A percentile compares a stretch with the other conserved stretches of the same genome.
These are phyloP conservation scores for Forbesichthys agassizii DNA, from an alignment of 2,113 vertebrate species.

Conservation along the genomic window DNA sequence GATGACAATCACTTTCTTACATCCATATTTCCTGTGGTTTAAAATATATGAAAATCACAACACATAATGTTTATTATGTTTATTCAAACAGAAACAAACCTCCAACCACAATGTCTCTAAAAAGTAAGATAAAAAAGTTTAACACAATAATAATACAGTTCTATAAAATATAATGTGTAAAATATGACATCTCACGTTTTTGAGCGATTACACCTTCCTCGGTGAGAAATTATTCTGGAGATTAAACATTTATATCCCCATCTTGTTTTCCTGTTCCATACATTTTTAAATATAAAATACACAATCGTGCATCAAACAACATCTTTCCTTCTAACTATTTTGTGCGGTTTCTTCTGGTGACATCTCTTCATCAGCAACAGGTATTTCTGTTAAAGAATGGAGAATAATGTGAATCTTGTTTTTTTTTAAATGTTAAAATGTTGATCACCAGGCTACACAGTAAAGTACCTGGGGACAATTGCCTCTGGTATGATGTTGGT, in stretches of 20 bases:
- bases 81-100: background rate
- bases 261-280: background rate
- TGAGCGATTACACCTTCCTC: background rate
- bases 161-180: background rate
- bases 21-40: background rate
- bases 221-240: background rate
- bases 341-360: slow-evolving; percentile 30
- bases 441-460: background rate
- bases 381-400: slow-evolving; percentile 12
- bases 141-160: slow-evolving; percentile 19
- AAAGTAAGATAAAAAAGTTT: slow-evolving; percentile 16
- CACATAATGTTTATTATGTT: too few relatives aligned
- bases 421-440: background rate
- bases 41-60: slow-evolving; percentile 32
- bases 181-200: background rate
- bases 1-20: too few relatives aligned
- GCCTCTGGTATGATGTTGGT: background rate
- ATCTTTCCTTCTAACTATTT: background rate
- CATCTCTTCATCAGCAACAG: background rate
- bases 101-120: background rate
- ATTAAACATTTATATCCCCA: background rate
- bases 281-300: background rate
- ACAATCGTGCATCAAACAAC: background rate
- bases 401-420: slow-evolving; percentile 3
- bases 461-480: slow-evolving; percentile 26